Percentiles rank a stretch among this genome's conserved stretches.
Conservation (phyloP, 1,140 invertebrate genomes). For the Drosophila grimshawi region DNA sequence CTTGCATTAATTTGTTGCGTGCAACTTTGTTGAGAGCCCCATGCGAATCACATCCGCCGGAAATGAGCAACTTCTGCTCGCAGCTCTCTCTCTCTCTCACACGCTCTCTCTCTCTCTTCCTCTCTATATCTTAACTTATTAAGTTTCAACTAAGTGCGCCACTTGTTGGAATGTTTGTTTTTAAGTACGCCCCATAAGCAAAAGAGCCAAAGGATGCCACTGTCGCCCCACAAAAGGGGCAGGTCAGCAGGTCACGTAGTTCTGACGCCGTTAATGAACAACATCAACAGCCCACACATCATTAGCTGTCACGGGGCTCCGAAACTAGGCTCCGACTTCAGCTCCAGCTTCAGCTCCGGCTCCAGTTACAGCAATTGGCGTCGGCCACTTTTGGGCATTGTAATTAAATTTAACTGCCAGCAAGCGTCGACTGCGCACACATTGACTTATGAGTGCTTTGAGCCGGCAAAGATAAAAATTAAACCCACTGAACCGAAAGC, state of each 20-base stretch:
- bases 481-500: too few relatives aligned
- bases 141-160: constrained; percentile 75
- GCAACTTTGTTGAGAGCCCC: constrained; percentile 19
- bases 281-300: constrained; percentile 29
- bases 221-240: not conserved
- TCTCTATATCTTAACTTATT: constrained; percentile 47
- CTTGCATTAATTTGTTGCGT: constrained; percentile 68
- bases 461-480: too few relatives aligned
- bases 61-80: constrained; percentile 62
- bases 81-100: not conserved
- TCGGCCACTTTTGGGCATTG: constrained; percentile 64
- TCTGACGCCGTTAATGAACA: constrained; percentile 60
- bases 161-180: constrained; percentile 53
- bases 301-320: constrained; percentile 29
- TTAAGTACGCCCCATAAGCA: constrained; percentile 22
- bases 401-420: constrained; percentile 78
- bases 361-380: constrained; percentile 63
- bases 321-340: constrained; percentile 21
- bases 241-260: constrained; percentile 60
- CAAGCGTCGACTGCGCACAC: constrained; percentile 37
- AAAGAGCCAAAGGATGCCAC: constrained; percentile 47
- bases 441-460: constrained; percentile 39
- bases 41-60: constrained; percentile 71
- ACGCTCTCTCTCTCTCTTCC: not conserved
- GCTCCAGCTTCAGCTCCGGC: constrained; percentile 1